phyloP scores from a whole-genome alignment of 1,140 invertebrate genomes.

The Lasaia peninsularis region DNA sequence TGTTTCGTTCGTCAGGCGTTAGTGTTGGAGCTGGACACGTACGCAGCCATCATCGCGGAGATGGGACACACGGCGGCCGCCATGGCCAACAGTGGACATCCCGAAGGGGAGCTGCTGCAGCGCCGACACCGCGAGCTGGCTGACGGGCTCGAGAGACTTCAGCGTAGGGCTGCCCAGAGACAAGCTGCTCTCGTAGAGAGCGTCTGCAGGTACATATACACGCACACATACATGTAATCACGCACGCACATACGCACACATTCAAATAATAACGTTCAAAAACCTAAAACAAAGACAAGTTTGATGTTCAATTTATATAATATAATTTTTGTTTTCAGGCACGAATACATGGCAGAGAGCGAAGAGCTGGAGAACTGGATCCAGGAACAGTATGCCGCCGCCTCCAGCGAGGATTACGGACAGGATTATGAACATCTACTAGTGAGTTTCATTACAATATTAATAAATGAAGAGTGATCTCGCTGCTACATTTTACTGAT shows the following conservation, averaged over 20 bases:
- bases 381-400: slow-evolving; percentile 92
- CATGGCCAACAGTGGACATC: slow-evolving; percentile 87
- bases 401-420: slow-evolving; percentile 96
- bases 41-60: slow-evolving; percentile 93
- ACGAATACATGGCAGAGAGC: slow-evolving; percentile 95
- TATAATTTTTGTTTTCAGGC: slow-evolving; percentile 68
- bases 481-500: no score
- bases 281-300: background rate
- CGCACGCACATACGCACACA: no score
- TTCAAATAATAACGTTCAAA: no score
- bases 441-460: slow-evolving; percentile 66
- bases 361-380: slow-evolving; percentile 97
- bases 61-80: slow-evolving; percentile 91
- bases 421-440: slow-evolving; percentile 97
- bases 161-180: slow-evolving; percentile 81
- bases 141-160: slow-evolving; percentile 81
- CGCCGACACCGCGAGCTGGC: slow-evolving; percentile 79
- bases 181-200: slow-evolving; percentile 93
- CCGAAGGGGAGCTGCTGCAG: slow-evolving; percentile 88
- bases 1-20: slow-evolving; percentile 80
- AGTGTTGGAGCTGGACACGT: slow-evolving; percentile 95
- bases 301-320: no score
- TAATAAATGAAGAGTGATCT: no score
- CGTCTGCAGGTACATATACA: slow-evolving; percentile 80
- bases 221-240: background rate